These are phyloP conservation scores for Oryzias celebensis DNA, from an alignment of 2,113 vertebrate species.

Conservation along the genomic window DNA sequence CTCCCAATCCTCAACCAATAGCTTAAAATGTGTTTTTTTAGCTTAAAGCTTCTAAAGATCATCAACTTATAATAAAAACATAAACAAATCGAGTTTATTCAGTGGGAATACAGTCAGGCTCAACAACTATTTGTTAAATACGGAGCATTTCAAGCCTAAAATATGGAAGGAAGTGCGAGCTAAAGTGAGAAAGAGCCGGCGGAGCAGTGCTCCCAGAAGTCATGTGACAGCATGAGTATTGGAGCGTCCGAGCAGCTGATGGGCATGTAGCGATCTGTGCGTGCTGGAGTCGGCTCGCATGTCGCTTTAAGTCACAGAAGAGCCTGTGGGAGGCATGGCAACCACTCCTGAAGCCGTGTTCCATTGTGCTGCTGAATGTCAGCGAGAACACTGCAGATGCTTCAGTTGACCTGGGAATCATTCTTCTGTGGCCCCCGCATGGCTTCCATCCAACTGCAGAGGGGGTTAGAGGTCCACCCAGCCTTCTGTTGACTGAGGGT, in stretches of 20 bases:
- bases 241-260: slow-evolving; percentile 21
- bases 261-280: slow-evolving; percentile 41
- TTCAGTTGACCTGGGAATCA: slow-evolving; percentile 38
- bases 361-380: slow-evolving; percentile 55
- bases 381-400: slow-evolving; percentile 39
- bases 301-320: slow-evolving; percentile 33
- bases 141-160: no score
- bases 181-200: no score
- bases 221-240: no score
- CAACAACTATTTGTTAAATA: no score
- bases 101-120: no score
- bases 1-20: no score
- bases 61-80: no score
- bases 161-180: no score
- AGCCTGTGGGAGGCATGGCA: slow-evolving; percentile 34
- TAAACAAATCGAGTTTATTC: no score
- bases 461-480: slow-evolving; percentile 56
- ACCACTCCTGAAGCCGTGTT: slow-evolving; percentile 46
- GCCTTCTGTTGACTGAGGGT: slow-evolving; percentile 39
- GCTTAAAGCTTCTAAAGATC: no score
- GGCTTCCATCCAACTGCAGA: slow-evolving; percentile 56
- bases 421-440: slow-evolving; percentile 22
- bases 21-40: no score
- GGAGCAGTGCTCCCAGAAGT: no score
- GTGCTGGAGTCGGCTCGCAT: slow-evolving; percentile 36